Evolutionary conservation across 2,797 vertebrate genomes (phyloP).

Genomic region (Danionella dracula): DNA sequence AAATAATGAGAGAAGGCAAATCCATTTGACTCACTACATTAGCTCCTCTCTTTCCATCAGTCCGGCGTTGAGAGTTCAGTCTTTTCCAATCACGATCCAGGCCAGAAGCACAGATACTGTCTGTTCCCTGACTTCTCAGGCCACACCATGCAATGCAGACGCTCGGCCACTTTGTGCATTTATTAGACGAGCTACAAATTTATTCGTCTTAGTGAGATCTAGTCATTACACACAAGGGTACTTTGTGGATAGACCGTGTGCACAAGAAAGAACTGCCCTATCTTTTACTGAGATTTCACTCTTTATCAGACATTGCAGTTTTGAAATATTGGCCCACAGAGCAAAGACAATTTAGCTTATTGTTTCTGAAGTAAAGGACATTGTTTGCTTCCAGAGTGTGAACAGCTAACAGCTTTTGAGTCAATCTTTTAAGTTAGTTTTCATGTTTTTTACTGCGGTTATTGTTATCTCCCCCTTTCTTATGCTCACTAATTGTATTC

Average conservation of each 20-base stretch:
- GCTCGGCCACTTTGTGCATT: conserved; percentile 54
- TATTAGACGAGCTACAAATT: conserved; percentile 66
- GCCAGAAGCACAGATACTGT: conserved; percentile 56
- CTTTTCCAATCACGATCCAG: conserved; percentile 48
- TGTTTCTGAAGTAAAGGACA: neutral
- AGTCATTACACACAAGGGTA: conserved; percentile 64
- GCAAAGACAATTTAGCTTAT: conserved; percentile 9
- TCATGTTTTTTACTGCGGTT: too few relatives aligned
- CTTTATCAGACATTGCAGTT: conserved; percentile 68
- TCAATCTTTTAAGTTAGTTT: too few relatives aligned
- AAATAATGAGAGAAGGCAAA: conserved; percentile 32
- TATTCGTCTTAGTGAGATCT: conserved; percentile 56
- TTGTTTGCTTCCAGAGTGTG: neutral
- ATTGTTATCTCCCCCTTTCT: too few relatives aligned
- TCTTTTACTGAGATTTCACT: conserved; percentile 64
- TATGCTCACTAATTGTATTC: too few relatives aligned
- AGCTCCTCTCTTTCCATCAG: conserved; percentile 59
- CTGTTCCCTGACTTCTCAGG: conserved; percentile 63
- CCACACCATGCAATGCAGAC: conserved; percentile 57
- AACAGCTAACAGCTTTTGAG: too few relatives aligned
- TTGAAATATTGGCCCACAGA: conserved; percentile 37
- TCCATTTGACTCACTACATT: conserved; percentile 56
- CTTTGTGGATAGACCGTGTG: conserved; percentile 61
- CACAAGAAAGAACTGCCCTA: conserved; percentile 54
- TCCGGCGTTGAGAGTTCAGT: conserved; percentile 59